phyloP scores from a whole-genome alignment of 2,113 vertebrate genomes.

The Pygoscelis antarcticus region DNA sequence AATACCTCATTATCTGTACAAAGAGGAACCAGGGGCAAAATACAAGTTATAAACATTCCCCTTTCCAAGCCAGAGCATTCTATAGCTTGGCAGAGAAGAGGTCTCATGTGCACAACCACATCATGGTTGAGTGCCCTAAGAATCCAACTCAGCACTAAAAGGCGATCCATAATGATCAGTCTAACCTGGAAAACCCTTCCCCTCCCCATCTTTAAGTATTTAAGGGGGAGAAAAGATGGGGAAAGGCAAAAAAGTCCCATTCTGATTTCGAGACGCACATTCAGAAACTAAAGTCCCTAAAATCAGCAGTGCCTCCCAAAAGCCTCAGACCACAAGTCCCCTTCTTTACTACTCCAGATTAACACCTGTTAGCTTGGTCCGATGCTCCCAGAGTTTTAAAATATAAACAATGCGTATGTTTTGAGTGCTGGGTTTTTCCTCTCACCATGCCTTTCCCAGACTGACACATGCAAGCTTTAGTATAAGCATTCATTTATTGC shows the following conservation, averaged over 20 bases:
- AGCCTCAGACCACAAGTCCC: not conserved
- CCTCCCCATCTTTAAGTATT: not conserved
- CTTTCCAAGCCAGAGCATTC: not conserved
- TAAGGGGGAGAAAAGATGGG: not conserved
- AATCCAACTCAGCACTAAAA: not conserved
- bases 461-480: not conserved
- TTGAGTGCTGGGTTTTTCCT: not conserved
- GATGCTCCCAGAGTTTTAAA: not conserved
- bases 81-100: not conserved
- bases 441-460: not conserved
- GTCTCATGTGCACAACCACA: not conserved
- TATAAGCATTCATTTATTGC: not conserved
- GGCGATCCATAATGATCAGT: not conserved
- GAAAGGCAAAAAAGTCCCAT: not conserved
- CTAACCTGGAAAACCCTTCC: not conserved
- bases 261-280: not conserved
- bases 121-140: not conserved
- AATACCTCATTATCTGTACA: conserved; percentile 4
- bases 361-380: not conserved
- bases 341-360: not conserved
- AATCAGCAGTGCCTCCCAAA: not conserved
- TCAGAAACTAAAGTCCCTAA: not conserved
- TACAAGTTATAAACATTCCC: not conserved
- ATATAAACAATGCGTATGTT: not conserved
- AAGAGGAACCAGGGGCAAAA: conserved; percentile 7